Base-by-base conservation (phyloP, 53 echinoderm and acorn worm genomes). In the Echinometra lucunter region DNA sequence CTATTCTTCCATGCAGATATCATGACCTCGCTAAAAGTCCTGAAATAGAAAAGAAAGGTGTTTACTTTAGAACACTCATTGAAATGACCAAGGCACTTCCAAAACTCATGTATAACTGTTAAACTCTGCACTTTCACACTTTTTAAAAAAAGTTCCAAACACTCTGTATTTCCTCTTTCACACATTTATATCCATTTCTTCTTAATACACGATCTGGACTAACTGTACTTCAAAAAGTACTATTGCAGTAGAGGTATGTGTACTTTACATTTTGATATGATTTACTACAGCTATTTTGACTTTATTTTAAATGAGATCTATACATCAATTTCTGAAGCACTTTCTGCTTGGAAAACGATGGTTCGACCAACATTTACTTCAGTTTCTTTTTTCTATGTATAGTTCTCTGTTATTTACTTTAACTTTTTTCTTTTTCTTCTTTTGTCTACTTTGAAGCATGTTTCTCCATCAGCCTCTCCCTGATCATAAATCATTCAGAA, bases 61-160 rank as follows among this genome's bases (percentile, higher is more conserved):
- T 85, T 13, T 44, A 28, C 49, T 47, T 12, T 85, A 6, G 10
- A 34, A 21, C 44, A 21, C 13, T 9, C 12, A 27, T 85, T 85
- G 80, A 47, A 83, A 47, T 47, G 49, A 83, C 83, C 83, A 83
- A 83, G 49, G 83, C 19, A 83, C 83, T 83, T 45, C 47, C n/a
- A n/a, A n/a, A 45, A 83, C 37, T 27, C 38, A 74, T 37, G 28
- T 15, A 80, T 42, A 80, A 80, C 0, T 37, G 28, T 15, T 42
- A 40, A 80, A 80, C 0, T 40, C 32, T 37, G 18, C 72, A 72
- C 17, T 80, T 42, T 47, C 27, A n/a, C n/a, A n/a, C n/a, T n/a
- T n/a, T n/a, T n/a, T n/a, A n/a, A n/a, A n/a, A n/a, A n/a, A n/a
- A n/a, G 63, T 4, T 63, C 11, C 10, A 63, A 63, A 63, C 16